Conservation (phyloP, 1,140 invertebrate species). For the Ylistrum balloti region DNA sequence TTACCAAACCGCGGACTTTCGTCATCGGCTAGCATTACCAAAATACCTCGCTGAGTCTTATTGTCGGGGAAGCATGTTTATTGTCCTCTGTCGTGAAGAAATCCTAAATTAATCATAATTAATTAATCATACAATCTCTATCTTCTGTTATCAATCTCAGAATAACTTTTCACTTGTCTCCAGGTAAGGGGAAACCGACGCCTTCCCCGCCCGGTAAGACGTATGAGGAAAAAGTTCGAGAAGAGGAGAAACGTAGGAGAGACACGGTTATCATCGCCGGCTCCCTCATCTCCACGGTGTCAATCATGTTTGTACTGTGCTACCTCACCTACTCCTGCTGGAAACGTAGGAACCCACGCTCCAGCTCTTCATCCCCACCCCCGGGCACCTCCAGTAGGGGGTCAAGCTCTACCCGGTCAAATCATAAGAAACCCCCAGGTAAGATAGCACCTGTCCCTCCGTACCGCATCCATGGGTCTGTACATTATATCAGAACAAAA, state of each 20-base stretch:
- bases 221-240: conserved; percentile 48
- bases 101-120: too few relatives aligned
- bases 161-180: conserved; percentile 36
- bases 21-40: too few relatives aligned
- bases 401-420: background rate
- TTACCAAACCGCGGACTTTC: too few relatives aligned
- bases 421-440: conserved; percentile 24
- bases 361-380: background rate
- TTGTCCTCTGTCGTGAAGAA: too few relatives aligned
- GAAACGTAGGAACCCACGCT: conserved; percentile 53
- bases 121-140: too few relatives aligned
- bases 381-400: conserved; percentile 5
- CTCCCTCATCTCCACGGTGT: conserved; percentile 67
- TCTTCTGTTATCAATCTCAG: too few relatives aligned
- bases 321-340: conserved; percentile 65
- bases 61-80: too few relatives aligned
- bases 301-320: conserved; percentile 66
- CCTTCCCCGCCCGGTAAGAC: conserved; percentile 43
- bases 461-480: too few relatives aligned
- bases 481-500: too few relatives aligned
- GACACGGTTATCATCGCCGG: conserved; percentile 67
- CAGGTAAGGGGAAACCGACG: conserved; percentile 27
- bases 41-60: too few relatives aligned
- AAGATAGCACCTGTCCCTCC: background rate
- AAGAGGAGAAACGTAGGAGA: conserved; percentile 56